Base-by-base conservation (phyloP, 2,113 vertebrate species). In the Chitala chitala region DNA sequence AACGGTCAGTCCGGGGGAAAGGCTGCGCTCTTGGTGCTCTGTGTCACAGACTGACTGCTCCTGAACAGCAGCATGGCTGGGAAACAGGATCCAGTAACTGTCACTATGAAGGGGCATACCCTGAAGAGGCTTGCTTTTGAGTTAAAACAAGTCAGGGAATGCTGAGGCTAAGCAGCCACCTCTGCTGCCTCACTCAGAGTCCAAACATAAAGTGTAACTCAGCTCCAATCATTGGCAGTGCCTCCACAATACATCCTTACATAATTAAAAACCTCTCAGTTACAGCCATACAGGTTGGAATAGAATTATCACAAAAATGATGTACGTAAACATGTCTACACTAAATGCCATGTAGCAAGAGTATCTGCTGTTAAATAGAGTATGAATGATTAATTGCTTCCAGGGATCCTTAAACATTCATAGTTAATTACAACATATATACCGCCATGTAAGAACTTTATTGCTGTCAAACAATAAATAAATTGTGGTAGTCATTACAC, bases 1-100 rank as follows among this genome's bases (percentile, higher is more conserved):
- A 9, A 73, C 55, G 22, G n/a, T 74, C 58, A 51, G 48, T 63
- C 59, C 33, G 1, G 17, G 31, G 50, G 68, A 53, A 68, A 22
- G 22, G 29, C 48, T 24, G 48, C 40, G 51, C 20, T 51, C 53
- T 8, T 50, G 68, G 15, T 13, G 5, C 5, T 51, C 2, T 29
- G 17, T 51, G 46, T 20, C 26, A 51, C 13, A 69, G 48, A 29
- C 7, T 33, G 29, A 10, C 66, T 50, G 66, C n/a, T 69, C 12
- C 22, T 50, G 24, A 69, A 33, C 29, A 13, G 5, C 20, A 6
- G 29, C n/a, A 5, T 9, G 46, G 46, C 46, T 48, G 9, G 46
- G 5, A 7, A 48, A 48, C 46, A 9, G 46, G 46, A n/a, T n/a
- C n/a, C n/a, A n/a, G n/a, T n/a, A n/a, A n/a, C n/a, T n/a, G n/a